These are phyloP conservation scores for Scaptomyza graminum DNA, from an alignment of 1,140 invertebrate genomes.

Conservation along the genomic window DNA sequence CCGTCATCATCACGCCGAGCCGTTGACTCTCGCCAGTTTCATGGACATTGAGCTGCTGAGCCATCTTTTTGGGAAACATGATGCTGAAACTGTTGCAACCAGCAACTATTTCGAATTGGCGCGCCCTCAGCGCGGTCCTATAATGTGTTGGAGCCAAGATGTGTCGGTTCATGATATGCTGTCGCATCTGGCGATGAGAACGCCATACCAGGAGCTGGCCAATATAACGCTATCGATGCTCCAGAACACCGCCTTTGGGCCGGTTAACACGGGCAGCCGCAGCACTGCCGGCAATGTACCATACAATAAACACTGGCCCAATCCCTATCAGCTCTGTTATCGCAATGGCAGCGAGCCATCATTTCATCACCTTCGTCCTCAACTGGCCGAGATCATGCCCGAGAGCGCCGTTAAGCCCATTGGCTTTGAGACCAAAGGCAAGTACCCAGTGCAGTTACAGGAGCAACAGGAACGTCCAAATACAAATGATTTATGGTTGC, in stretches of 20 bases:
- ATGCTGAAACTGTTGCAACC: not conserved
- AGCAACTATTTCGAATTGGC: too few species aligned
- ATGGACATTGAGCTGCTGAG: conserved; percentile 26
- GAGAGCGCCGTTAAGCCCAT: conserved; percentile 22
- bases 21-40: conserved; percentile 37
- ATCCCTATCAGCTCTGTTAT: conserved; percentile 25
- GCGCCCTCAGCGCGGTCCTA: not conserved
- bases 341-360: conserved; percentile 1
- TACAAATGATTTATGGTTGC: not conserved
- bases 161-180: conserved; percentile 15
- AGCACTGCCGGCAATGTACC: conserved; percentile 19
- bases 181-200: conserved; percentile 8
- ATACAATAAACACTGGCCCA: conserved; percentile 29
- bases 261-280: conserved; percentile 17
- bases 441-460: not conserved
- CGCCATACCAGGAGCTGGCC: conserved; percentile 25
- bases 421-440: conserved; percentile 33
- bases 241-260: conserved; percentile 31
- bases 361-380: too few species aligned
- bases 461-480: not conserved
- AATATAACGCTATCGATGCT: conserved; percentile 24
- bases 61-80: not conserved
- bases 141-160: not conserved
- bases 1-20: conserved; percentile 35
- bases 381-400: not conserved